Evolutionary conservation across 2,797 vertebrate genomes (phyloP), one percentile per base, ranked within the genome.

Genomic region (Chromis chromis): DNA sequence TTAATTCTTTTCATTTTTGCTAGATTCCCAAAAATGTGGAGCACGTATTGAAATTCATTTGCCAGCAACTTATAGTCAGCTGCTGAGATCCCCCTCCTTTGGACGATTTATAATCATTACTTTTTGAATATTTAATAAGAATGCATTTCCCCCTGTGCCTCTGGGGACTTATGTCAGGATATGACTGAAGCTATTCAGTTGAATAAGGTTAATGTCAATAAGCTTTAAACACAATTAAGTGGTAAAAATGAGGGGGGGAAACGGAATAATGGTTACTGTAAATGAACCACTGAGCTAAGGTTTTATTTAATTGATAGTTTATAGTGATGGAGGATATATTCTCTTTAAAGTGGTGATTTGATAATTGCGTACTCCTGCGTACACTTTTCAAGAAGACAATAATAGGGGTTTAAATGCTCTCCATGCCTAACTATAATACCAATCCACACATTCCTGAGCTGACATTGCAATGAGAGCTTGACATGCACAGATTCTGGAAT

Each of bases 1-100:
- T 90, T 91, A 63, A 85, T 89, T 84, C 53, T 54, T 81, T 81
- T 84, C 39, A 66, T 85, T 82, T n/a, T 81, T 57, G 24, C 12
- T 64, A n/a, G n/a, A 78, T 76, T 85, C 60, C 62, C n/a, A n/a
- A 85, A 83, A 67, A 66, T 59, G 65, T 46, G 2, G 52, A 65
- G 59, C 39, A 73, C 63, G 67, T 46, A 60, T 57, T 72, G 44
- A 24, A 49, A 56, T 73, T 28, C 70, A 44, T 76, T 69, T 76
- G 28, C 79, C 66, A 83, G 74, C 22, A 70, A 68, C 65, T 73
- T 67, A 70, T 36, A 48, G 33, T 57, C 8, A 8, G 57, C 44
- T 62, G 58, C 58, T 77, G 50, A 54, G 36, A 65, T 67, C 13
- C 0, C 12, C 52, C 50, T 70, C 39, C 59, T 83, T 65, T 65